Evolutionary conservation across 2,888 invertebrate species (phyloP), one percentile per base, ranked within the genome.

Genomic region (Xestoiulus laeticollis): DNA sequence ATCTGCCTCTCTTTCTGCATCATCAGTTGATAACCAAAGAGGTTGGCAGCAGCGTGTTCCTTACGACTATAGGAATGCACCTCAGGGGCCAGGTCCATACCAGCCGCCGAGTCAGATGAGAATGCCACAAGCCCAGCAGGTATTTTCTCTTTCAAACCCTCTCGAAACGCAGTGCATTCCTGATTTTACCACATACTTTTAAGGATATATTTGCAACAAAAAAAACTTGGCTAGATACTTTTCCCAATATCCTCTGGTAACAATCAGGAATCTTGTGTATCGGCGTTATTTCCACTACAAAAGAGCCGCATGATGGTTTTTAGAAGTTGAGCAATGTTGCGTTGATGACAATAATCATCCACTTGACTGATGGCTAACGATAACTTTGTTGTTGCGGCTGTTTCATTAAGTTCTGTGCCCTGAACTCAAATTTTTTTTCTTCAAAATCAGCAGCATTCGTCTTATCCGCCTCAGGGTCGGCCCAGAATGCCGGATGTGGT

Each of bases 121-220:
- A 89, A 91, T 91, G 89, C 90, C 91, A 89, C 91, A 90, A 33
- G 90, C 90, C 88, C 87, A 88, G 26, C 88, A 89, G 87, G 89
- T 89, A 85, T 38, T n/a, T 59, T 85, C 26, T 30, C n/a, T 30
- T 26, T n/a, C 22, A 84, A 84, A 38, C 38, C 38, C 38, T 32
- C 16, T 38, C 5, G 38, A 0, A 8, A 38, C 12, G 26, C 78
- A 22, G 8, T 26, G 8, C 78, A 8, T 5, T 78, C 78, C 22
- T 10, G 12, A 26, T n/a, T 22, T n/a, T n/a, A n/a, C n/a, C n/a
- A n/a, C n/a, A n/a, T n/a, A n/a, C n/a, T n/a, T n/a, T n/a, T n/a
- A n/a, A n/a, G n/a, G n/a, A n/a, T n/a, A n/a, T n/a, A n/a, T n/a
- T n/a, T n/a, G n/a, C n/a, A n/a, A n/a, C n/a, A n/a, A n/a, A n/a